Conservation (phyloP, 2,888 invertebrate genomes). For the Diplolepis rosae region DNA sequence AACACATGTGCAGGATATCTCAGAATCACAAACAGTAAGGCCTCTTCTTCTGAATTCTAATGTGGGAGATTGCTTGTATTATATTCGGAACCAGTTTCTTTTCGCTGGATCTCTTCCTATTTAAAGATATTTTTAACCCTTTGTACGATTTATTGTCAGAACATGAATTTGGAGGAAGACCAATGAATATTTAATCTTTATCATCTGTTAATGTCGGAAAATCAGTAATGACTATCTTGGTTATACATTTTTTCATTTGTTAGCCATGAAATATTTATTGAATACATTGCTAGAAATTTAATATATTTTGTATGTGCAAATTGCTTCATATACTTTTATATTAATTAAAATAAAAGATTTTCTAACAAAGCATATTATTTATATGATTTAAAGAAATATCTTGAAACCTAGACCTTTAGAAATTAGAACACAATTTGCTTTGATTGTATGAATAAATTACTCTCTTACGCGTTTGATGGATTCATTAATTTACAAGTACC, state of each 20-base stretch:
- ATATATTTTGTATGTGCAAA: too few relatives aligned
- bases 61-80: background rate
- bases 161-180: background rate
- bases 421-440: background rate
- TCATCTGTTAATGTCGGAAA: too few relatives aligned
- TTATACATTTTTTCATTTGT: too few relatives aligned
- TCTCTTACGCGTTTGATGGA: background rate
- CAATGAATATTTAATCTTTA: too few relatives aligned
- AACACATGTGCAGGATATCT: background rate
- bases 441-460: slow-evolving; percentile 6
- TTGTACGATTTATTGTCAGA: background rate
- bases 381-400: background rate
- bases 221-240: too few relatives aligned
- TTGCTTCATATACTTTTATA: too few relatives aligned
- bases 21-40: background rate
- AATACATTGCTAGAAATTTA: too few relatives aligned
- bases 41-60: background rate
- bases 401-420: background rate
- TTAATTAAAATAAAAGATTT: too few relatives aligned
- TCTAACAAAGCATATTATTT: too few relatives aligned
- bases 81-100: background rate
- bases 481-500: background rate
- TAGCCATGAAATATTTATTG: too few relatives aligned
- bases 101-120: background rate
- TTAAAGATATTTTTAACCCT: background rate